These are phyloP conservation scores for Elachura formosa DNA, from an alignment of 2,113 vertebrate genomes.

Conservation along the genomic window DNA sequence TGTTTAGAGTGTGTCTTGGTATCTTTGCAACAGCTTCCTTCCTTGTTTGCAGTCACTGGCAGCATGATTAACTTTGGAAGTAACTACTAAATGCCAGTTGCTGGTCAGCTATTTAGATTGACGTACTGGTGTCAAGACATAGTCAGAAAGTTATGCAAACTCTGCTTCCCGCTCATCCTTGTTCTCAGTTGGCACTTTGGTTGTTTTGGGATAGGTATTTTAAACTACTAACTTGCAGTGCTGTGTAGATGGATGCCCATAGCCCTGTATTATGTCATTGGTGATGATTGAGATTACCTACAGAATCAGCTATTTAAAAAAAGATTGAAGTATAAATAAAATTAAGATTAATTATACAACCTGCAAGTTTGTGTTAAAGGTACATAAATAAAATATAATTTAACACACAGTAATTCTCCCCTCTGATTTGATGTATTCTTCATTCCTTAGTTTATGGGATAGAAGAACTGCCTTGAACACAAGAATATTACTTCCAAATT, in stretches of 20 bases:
- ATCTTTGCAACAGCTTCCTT: conserved; percentile 38
- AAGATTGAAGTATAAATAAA: not conserved
- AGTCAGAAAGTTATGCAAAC: not conserved
- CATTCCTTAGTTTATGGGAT: not conserved
- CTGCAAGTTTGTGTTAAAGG: not conserved
- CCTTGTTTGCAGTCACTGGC: not conserved
- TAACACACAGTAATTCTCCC: not conserved
- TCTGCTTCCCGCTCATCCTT: not conserved
- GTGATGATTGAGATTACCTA: not conserved
- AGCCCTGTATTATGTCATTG: not conserved
- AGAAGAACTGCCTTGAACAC: not conserved
- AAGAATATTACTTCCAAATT: not conserved
- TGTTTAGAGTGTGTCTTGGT: not conserved
- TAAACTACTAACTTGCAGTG: not conserved
- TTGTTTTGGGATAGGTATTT: not conserved
- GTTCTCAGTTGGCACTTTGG: not conserved
- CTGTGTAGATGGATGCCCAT: not conserved
- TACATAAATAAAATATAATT: not conserved
- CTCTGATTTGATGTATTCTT: not conserved
- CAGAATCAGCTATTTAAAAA: not conserved
- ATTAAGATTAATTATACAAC: not conserved
- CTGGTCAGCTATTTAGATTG: not conserved
- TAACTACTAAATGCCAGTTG: not conserved
- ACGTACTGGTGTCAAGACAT: not conserved
- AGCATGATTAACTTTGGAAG: not conserved